Conservation (phyloP, 2,113 vertebrate genomes). For the Bos indicus region DNA sequence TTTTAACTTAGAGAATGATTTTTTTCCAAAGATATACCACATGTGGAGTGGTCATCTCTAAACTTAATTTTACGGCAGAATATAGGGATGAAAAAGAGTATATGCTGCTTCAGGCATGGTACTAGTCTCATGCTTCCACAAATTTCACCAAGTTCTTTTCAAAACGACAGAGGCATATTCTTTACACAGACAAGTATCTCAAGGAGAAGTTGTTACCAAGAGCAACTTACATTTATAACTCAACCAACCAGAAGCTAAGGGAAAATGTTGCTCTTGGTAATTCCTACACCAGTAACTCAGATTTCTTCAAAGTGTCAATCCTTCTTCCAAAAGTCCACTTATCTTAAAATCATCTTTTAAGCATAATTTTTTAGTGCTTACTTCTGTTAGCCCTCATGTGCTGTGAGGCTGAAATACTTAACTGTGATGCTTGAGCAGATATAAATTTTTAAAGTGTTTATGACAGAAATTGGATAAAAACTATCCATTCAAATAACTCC, state of each 20-base stretch:
- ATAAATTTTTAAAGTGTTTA: conserved; percentile 7
- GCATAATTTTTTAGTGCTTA: not conserved
- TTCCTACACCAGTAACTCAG: not conserved
- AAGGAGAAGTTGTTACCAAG: not conserved
- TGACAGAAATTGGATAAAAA: not conserved
- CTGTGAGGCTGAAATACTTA: not conserved
- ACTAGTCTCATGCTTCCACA: not conserved
- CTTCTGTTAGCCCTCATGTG: not conserved
- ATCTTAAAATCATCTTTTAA: not conserved
- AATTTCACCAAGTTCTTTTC: not conserved
- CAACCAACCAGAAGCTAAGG: not conserved
- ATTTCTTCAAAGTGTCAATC: not conserved
- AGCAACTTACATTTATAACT: not conserved
- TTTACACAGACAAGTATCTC: not conserved
- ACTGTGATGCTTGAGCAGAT: not conserved
- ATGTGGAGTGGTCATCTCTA: not conserved
- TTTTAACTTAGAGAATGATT: not conserved
- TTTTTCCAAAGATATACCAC: not conserved
- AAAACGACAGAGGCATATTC: not conserved
- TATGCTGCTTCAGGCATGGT: not conserved
- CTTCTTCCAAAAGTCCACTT: not conserved
- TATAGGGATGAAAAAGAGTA: not conserved
- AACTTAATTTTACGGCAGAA: not conserved
- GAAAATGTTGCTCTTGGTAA: not conserved
- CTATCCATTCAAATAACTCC: not conserved